Conservation (phyloP, 2,113 vertebrate genomes). For the Apeltes quadracus region DNA sequence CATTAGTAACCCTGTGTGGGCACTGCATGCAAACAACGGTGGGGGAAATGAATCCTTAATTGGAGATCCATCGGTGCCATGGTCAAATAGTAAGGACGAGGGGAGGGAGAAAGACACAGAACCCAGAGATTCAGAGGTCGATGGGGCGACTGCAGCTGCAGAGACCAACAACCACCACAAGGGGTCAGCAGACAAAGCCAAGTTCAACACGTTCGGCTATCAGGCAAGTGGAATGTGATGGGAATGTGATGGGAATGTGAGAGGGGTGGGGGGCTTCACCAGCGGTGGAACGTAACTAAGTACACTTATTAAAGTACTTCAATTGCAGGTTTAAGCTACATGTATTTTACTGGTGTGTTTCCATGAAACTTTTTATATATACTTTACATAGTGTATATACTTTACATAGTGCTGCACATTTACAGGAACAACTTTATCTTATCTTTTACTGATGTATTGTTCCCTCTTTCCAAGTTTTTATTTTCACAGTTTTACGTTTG, state of each 20-base stretch:
- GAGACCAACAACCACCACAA: constrained; percentile 53
- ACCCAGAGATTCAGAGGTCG: constrained; percentile 47
- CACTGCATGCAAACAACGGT: constrained; percentile 31
- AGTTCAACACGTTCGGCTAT: constrained; percentile 62
- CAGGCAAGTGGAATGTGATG: constrained; percentile 62
- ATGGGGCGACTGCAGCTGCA: constrained; percentile 50
- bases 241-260: background rate
- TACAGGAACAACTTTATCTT: background rate
- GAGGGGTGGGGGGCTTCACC: background rate
- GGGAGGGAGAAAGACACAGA: constrained; percentile 58
- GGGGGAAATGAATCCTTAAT: constrained; percentile 45
- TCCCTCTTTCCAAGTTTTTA: too few relatives aligned
- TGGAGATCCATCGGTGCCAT: constrained; percentile 36
- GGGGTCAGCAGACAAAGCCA: constrained; percentile 73
- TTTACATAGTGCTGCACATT: background rate
- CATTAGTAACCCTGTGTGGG: constrained; percentile 30
- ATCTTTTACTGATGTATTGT: background rate
- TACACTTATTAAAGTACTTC: background rate
- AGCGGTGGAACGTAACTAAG: background rate
- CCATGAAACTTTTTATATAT: background rate
- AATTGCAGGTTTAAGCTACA: background rate
- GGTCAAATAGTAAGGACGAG: constrained; percentile 32
- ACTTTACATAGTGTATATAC: background rate
- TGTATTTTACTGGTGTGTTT: background rate
- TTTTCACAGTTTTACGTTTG: background rate